Evolutionary conservation across 2,113 vertebrate species (phyloP), one percentile per base, ranked within the genome.

Genomic region (Pseudois nayaur): DNA sequence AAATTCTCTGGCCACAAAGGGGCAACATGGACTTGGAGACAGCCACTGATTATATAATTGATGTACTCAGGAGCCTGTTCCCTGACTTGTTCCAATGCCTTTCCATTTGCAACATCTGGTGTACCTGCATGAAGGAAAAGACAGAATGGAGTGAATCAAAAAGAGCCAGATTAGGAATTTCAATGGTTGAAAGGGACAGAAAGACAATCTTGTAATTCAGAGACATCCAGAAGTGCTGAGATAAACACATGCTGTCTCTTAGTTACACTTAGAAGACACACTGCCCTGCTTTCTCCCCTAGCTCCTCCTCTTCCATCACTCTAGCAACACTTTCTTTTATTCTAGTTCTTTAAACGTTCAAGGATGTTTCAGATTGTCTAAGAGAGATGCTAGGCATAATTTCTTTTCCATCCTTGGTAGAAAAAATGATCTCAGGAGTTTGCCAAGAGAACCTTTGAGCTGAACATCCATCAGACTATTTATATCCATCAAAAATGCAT

Each of bases 391-490:
- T 33, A 95, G 60, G 43, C 43, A 67, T 55, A 88, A 74, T 3
- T 94, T 13, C 50, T 59, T 90, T 84, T 59, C n/a, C 36, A 71
- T 45, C 50, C 16, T 91, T 33, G 12, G 60, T 88, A 87, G 82
- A 91, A 92, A 27, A 60, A 81, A 59, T 95, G 89, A 71, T 19
- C 11, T 57, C n/a, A 67, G 82, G 76, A 93, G 25, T 31, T 87
- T 81, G 36, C 64, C 0, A 12, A 74, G 88, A 96, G 76, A 91
- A 94, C 8, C 43, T 92, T 50, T 92, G 79, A n/a, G 74, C 3
- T 67, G 21, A 96, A 76, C 54, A 92, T 88, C 31, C 76, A 94
- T 85, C 92, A 96, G 67, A 59, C 59, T 91, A 52, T 95, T 79
- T 95, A 91, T 96, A 92, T 12, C 55, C 27, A 71, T 74, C 21